phyloP scores from a whole-genome alignment of 2,888 invertebrate species.

The Isoperla grammatica region DNA sequence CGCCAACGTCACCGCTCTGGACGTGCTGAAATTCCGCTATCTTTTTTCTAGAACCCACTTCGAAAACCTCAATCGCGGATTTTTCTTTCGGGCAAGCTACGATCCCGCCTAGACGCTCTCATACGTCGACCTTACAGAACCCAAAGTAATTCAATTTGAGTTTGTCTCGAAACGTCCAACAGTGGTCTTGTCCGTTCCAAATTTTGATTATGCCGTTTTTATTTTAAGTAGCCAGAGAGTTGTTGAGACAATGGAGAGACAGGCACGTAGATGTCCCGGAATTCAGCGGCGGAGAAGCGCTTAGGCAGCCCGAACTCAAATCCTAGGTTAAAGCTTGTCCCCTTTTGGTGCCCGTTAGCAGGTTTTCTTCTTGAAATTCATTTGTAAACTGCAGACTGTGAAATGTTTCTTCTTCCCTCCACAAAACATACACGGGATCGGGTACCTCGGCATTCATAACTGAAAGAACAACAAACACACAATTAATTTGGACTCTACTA shows the following conservation, averaged over 20 bases:
- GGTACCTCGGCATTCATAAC: conserved; percentile 54
- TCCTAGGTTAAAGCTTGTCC: neutral
- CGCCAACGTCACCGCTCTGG: conserved; percentile 49
- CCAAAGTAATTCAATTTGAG: conserved; percentile 60
- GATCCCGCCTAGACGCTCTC: conserved; percentile 42
- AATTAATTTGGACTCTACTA: no score
- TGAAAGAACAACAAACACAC: no score
- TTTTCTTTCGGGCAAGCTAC: conserved; percentile 45
- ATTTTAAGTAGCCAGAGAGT: conserved; percentile 65
- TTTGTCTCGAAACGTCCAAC: conserved; percentile 47
- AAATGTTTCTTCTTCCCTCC: conserved; percentile 65
- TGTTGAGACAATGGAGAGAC: conserved; percentile 54
- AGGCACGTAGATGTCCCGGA: conserved; percentile 46
- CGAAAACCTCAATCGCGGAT: conserved; percentile 47
- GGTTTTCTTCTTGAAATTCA: neutral
- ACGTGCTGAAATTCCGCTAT: conserved; percentile 45
- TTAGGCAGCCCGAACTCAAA: neutral
- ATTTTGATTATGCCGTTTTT: conserved; percentile 65
- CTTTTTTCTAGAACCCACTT: conserved; percentile 42
- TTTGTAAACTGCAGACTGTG: conserved; percentile 60
- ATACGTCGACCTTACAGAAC: conserved; percentile 49
- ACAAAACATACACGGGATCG: conserved; percentile 69
- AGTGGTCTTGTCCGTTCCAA: conserved; percentile 57
- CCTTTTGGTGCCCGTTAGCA: neutral
- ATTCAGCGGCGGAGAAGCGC: neutral